Percentiles rank a stretch among this genome's conserved stretches.
These are phyloP conservation scores for Rhadina sibilatrix DNA, from an alignment of 2,113 vertebrate genomes.

Conservation along the genomic window DNA sequence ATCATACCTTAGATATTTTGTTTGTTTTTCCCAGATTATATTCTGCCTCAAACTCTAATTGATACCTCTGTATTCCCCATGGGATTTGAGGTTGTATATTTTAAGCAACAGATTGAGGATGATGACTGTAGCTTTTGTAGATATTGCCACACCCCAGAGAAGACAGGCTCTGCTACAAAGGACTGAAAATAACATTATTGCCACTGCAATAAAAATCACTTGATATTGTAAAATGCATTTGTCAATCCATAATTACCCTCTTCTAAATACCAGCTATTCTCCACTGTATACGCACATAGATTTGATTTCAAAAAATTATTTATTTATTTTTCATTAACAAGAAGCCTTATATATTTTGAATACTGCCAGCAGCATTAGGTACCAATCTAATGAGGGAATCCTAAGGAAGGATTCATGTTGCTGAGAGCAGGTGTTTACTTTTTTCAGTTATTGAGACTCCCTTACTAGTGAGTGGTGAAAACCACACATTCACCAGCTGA, in stretches of 20 bases:
- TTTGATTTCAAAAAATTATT: accelerated
- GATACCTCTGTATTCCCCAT: neutral
- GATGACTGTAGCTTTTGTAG: neutral
- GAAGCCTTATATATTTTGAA: neutral
- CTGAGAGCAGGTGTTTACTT: neutral
- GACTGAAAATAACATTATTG: neutral
- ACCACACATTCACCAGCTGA: neutral
- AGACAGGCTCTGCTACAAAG: neutral
- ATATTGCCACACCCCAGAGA: neutral
- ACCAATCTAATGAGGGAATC: neutral
- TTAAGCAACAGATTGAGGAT: neutral
- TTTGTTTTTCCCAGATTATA: neutral
- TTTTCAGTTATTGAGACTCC: neutral
- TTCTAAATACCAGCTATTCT: neutral
- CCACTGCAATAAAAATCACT: neutral
- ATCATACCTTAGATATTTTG: neutral
- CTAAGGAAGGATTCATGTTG: neutral
- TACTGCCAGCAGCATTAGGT: neutral
- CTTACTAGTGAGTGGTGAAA: neutral
- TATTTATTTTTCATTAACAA: neutral
- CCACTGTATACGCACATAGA: accelerated
- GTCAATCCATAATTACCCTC: neutral
- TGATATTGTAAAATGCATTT: neutral
- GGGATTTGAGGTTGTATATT: neutral
- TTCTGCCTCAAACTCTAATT: neutral